phyloP scores from a whole-genome alignment of 2,113 vertebrate species.

The Tautogolabrus adspersus region DNA sequence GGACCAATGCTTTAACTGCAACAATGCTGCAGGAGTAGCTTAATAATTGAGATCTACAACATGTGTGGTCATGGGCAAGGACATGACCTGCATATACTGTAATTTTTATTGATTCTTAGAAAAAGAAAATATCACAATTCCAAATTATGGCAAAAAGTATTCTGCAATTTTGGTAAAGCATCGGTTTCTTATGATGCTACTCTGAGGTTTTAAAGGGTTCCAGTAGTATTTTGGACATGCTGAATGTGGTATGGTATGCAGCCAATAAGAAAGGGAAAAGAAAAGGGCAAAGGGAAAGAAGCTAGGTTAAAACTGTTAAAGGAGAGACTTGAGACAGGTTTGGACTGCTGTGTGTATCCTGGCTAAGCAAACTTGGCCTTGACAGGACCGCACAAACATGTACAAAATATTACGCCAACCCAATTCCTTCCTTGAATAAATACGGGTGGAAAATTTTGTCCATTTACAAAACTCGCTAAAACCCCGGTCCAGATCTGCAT shows the following conservation, averaged over 20 bases:
- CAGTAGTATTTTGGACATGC: slow-evolving; percentile 49
- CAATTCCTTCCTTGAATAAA: slow-evolving; percentile 50
- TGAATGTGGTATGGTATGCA: slow-evolving; percentile 57
- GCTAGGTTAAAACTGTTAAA: slow-evolving; percentile 12
- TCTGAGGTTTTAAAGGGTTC: slow-evolving; percentile 61
- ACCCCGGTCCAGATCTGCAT: slow-evolving; percentile 22
- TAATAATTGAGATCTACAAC: background rate
- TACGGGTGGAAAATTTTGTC: slow-evolving; percentile 20
- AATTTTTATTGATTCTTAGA: slow-evolving; percentile 7
- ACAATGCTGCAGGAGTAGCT: background rate
- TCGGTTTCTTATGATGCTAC: slow-evolving; percentile 45
- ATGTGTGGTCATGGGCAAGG: slow-evolving; percentile 5
- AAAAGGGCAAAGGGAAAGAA: slow-evolving; percentile 28
- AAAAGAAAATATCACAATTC: slow-evolving; percentile 30
- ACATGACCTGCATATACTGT: background rate
- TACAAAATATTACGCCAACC: slow-evolving; percentile 47
- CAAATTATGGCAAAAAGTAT: slow-evolving; percentile 23
- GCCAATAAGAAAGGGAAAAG: slow-evolving; percentile 48
- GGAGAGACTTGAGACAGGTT: slow-evolving; percentile 33
- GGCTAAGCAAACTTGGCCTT: slow-evolving; percentile 55
- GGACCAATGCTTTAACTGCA: background rate
- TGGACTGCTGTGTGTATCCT: slow-evolving; percentile 60
- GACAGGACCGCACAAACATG: slow-evolving; percentile 53
- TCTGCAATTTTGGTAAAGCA: slow-evolving; percentile 64
- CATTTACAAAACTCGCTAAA: slow-evolving; percentile 46